Evolutionary conservation across 2,113 vertebrate genomes (phyloP).

Genomic region (Oreochromis aureus): DNA sequence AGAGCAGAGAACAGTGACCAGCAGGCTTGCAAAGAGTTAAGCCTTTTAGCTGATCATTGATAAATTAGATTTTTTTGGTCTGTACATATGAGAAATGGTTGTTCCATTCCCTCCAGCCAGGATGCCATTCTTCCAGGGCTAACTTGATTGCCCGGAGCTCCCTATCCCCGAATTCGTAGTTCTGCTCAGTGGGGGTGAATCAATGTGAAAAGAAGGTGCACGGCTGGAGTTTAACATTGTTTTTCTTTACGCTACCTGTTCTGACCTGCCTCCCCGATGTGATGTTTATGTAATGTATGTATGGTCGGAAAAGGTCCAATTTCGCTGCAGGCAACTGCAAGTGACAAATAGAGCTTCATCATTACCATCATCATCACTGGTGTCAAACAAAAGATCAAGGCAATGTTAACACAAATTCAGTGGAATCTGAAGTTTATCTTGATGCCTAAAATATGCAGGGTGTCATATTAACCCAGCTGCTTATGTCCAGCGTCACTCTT

Average conservation of each 20-base stretch:
- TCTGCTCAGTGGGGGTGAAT: rapidly evolving
- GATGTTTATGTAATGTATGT: neutral
- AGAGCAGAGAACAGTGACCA: neutral
- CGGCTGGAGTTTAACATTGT: neutral
- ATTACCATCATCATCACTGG: neutral
- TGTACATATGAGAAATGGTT: neutral
- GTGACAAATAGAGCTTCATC: neutral
- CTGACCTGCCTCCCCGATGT: neutral
- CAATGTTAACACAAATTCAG: neutral
- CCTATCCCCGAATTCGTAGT: rapidly evolving
- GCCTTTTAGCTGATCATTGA: neutral
- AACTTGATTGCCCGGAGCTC: neutral
- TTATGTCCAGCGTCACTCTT: neutral
- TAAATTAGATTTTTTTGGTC: neutral
- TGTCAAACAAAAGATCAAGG: neutral
- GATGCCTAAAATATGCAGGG: neutral
- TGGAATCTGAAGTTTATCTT: neutral
- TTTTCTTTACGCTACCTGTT: neutral
- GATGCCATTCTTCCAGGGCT: neutral
- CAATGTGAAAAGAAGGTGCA: neutral
- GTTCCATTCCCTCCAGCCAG: neutral
- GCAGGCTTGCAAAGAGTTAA: neutral
- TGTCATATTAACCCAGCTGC: neutral
- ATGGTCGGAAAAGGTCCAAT: neutral
- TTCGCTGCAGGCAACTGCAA: neutral